Percentiles rank a stretch among this genome's conserved stretches.
These are phyloP conservation scores for Forbesichthys agassizii DNA, from an alignment of 2,113 vertebrate genomes.

Conservation along the genomic window DNA sequence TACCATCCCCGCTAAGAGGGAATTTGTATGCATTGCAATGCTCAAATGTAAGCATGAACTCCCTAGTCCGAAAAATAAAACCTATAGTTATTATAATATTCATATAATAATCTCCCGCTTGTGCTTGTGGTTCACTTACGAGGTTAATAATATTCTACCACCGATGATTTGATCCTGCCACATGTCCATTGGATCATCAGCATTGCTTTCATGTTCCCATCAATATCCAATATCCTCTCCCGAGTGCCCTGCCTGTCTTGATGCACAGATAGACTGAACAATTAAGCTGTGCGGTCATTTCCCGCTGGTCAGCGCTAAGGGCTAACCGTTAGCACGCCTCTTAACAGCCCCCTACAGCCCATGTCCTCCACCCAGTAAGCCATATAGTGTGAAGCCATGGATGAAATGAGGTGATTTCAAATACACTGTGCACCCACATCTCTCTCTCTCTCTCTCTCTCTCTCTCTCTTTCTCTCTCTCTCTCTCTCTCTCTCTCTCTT, in stretches of 20 bases:
- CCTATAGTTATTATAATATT: background rate
- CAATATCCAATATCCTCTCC: conserved; percentile 9
- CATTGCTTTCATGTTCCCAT: conserved; percentile 7
- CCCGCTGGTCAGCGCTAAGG: too few relatives aligned
- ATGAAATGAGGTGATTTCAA: conserved; percentile 57
- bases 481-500: background rate
- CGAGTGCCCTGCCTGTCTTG: conserved; percentile 23
- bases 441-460: background rate
- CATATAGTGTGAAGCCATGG: conserved; percentile 50
- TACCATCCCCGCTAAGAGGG: background rate
- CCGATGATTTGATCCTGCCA: background rate
- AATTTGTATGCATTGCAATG: background rate
- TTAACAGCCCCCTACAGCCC: background rate
- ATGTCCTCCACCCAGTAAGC: conserved; percentile 32
- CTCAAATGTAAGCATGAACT: background rate
- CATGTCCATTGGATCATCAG: conserved; percentile 4
- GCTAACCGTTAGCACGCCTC: background rate
- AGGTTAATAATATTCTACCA: conserved; percentile 1
- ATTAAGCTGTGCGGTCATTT: background rate
- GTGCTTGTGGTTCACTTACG: background rate
- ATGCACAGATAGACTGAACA: background rate
- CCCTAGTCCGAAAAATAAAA: background rate
- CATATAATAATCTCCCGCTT: background rate
- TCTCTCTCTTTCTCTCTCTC: background rate
- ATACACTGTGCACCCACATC: conserved; percentile 33